Evolutionary conservation across 1,140 invertebrate genomes (phyloP).

Genomic region (Heliconius hewitsoni): DNA sequence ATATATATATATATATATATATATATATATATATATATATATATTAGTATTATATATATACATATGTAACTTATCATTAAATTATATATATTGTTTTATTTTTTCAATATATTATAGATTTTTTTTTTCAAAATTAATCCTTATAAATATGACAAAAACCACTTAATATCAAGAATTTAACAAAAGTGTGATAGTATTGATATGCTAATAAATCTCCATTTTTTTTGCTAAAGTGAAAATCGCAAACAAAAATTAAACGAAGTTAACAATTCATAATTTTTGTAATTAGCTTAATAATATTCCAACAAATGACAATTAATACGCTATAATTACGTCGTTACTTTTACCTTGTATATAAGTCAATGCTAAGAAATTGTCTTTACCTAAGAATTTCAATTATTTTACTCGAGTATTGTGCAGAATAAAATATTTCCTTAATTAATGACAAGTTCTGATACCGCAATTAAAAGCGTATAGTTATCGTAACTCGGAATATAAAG

Average conservation of each 20-base stretch:
- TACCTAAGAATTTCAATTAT: slow-evolving; percentile 14
- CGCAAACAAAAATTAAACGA: neutral
- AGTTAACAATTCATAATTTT: neutral
- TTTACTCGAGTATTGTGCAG: neutral
- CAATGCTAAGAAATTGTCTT: slow-evolving; percentile 1
- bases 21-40: no score
- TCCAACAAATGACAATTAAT: neutral
- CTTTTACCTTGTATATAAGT: slow-evolving; percentile 3
- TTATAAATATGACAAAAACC: neutral
- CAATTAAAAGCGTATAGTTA: neutral
- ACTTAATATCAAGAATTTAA: neutral
- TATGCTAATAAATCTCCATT: neutral
- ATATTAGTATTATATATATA: no score
- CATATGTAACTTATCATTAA: no score
- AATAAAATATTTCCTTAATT: slow-evolving; percentile 11
- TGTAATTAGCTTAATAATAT: slow-evolving; percentile 4
- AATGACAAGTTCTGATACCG: neutral
- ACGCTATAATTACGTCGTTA: neutral
- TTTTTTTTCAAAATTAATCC: neutral
- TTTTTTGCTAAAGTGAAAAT: neutral
- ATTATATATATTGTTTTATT: neutral
- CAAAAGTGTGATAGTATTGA: neutral
- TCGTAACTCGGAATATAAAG: neutral
- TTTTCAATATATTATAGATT: neutral
- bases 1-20: neutral